These are phyloP conservation scores for Notechis scutatus DNA, from an alignment of 2,113 vertebrate species.

Conservation along the genomic window DNA sequence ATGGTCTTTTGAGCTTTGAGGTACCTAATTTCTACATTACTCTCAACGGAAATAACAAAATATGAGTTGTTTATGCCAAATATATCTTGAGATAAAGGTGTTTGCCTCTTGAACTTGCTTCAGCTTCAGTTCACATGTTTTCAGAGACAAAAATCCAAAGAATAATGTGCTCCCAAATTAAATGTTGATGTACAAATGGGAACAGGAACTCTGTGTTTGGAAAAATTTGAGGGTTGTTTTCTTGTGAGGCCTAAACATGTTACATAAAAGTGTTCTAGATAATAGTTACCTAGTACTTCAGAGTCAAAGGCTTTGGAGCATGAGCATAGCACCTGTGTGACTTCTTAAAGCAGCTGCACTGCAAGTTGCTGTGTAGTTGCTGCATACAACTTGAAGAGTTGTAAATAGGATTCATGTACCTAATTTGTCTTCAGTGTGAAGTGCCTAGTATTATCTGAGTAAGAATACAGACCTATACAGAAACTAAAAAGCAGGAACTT, in stretches of 20 bases:
- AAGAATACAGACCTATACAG: background rate
- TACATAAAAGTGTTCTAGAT: background rate
- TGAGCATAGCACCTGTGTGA: background rate
- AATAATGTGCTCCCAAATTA: background rate
- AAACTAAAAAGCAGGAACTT: background rate
- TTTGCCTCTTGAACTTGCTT: background rate
- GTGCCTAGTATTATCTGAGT: background rate
- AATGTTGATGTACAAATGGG: background rate
- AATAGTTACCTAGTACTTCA: background rate
- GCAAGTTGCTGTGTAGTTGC: background rate
- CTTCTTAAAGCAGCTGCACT: background rate
- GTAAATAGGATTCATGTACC: background rate
- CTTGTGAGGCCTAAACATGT: background rate
- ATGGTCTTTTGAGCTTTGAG: background rate
- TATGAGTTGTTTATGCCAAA: background rate
- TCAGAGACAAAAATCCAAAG: background rate
- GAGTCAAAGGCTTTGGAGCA: background rate
- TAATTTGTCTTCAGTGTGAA: background rate
- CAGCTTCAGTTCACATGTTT: background rate
- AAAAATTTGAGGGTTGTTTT: background rate
- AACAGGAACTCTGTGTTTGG: background rate
- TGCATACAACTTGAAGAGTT: background rate
- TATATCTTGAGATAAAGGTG: background rate
- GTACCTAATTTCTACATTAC: background rate
- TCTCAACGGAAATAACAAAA: background rate